These are phyloP conservation scores for Lepilemur septentrionalis DNA, from an alignment of 2,797 vertebrate species.

Conservation along the genomic window DNA sequence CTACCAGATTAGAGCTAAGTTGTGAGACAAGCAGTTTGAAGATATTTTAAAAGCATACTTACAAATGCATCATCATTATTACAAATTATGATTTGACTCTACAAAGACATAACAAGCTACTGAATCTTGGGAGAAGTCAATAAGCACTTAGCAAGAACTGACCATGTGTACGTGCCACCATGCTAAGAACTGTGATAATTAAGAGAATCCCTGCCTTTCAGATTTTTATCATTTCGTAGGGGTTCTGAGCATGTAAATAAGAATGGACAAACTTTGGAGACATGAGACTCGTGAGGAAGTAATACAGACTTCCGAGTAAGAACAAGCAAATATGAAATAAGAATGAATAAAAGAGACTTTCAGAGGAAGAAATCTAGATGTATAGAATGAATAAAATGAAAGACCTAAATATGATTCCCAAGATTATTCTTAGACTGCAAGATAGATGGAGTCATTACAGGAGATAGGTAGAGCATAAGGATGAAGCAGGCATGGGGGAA, in stretches of 20 bases:
- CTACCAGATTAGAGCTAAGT: not conserved
- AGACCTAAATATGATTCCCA: not conserved
- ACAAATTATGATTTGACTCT: not conserved
- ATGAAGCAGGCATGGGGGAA: not conserved
- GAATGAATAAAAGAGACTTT: not conserved
- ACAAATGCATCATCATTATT: not conserved
- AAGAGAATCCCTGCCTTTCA: not conserved
- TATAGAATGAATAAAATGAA: not conserved
- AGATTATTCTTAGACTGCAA: not conserved
- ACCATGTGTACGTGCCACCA: not conserved
- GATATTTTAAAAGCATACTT: not conserved
- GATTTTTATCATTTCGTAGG: not conserved
- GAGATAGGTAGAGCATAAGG: accelerated
- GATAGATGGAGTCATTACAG: not conserved
- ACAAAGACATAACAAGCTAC: not conserved
- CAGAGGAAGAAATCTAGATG: not conserved
- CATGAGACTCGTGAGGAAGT: not conserved
- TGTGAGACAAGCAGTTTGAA: not conserved
- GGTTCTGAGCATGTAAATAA: not conserved
- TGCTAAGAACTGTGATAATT: not conserved
- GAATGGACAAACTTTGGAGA: not conserved
- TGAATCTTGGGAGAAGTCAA: not conserved
- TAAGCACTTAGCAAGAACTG: not conserved
- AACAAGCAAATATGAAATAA: not conserved
- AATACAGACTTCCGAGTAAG: not conserved